phyloP scores from a whole-genome alignment of 1,140 invertebrate genomes.

The Teleopsis dalmanni region DNA sequence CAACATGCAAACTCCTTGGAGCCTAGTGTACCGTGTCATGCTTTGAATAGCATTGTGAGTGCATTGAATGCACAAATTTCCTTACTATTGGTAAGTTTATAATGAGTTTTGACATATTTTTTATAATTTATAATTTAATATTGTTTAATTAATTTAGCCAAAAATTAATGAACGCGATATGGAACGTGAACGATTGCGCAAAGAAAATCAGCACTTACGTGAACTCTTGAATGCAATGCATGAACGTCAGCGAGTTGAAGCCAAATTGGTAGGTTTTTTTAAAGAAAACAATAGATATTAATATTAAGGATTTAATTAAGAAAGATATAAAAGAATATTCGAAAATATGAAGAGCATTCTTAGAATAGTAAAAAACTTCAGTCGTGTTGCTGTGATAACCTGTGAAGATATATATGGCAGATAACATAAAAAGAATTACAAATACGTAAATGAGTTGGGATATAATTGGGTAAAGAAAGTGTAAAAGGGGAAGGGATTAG shows the following conservation, averaged over 20 bases:
- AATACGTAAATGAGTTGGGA: too few relatives aligned
- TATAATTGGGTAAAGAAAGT: too few relatives aligned
- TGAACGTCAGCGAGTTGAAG: constrained; percentile 44
- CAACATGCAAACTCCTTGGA: constrained; percentile 37
- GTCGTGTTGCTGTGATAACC: not conserved
- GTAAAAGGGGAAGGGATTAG: too few relatives aligned
- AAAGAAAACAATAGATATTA: not conserved
- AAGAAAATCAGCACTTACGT: constrained; percentile 61
- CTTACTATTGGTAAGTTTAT: constrained; percentile 49
- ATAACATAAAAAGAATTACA: too few relatives aligned
- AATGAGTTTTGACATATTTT: not conserved
- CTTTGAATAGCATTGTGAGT: constrained; percentile 48
- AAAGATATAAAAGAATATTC: not conserved
- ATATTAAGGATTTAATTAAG: constrained; percentile 3
- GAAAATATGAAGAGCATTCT: not conserved
- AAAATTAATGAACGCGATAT: constrained; percentile 66
- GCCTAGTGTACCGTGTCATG: constrained; percentile 49
- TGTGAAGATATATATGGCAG: too few relatives aligned
- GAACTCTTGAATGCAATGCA: constrained; percentile 64
- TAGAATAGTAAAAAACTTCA: not conserved
- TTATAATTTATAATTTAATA: not conserved
- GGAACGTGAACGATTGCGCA: constrained; percentile 62
- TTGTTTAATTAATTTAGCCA: constrained; percentile 48
- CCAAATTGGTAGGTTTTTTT: constrained; percentile 24
- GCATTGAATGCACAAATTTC: constrained; percentile 52